A percentile compares a stretch with the other conserved stretches of the same genome.
phyloP scores from a whole-genome alignment of 2,113 vertebrate genomes.

The Gnathochromis pfefferi region DNA sequence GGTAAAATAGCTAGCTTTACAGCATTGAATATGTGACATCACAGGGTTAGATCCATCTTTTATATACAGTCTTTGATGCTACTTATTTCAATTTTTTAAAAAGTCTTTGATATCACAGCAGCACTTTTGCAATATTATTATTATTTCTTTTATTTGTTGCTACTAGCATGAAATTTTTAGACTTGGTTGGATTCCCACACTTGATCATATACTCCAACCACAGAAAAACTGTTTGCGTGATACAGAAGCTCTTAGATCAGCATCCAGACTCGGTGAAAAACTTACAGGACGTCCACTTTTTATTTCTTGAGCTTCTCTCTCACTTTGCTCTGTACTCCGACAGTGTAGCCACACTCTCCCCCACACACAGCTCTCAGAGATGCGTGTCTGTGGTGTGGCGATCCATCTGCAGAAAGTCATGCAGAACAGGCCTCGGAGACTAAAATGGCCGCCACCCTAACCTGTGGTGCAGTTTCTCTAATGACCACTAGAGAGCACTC shows the following conservation, averaged over 20 bases:
- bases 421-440: constrained; percentile 10
- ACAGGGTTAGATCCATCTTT: not conserved
- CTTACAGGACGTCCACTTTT: not conserved
- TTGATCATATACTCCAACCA: not conserved
- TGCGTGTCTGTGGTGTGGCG: not conserved
- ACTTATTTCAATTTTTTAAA: not conserved
- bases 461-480: not conserved
- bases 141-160: not conserved
- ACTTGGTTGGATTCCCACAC: not conserved
- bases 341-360: not conserved
- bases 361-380: not conserved
- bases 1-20: not conserved
- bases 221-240: not conserved
- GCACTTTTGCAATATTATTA: not conserved
- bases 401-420: not conserved
- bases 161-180: not conserved
- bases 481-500: constrained; percentile 35
- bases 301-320: not conserved
- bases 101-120: not conserved
- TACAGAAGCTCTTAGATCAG: not conserved
- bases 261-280: not conserved
- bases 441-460: constrained; percentile 56
- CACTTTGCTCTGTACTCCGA: not conserved
- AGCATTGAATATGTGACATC: not conserved
- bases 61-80: not conserved